Evolutionary conservation across 2,888 invertebrate species (phyloP).

Genomic region (Habrosyne pyritoides): DNA sequence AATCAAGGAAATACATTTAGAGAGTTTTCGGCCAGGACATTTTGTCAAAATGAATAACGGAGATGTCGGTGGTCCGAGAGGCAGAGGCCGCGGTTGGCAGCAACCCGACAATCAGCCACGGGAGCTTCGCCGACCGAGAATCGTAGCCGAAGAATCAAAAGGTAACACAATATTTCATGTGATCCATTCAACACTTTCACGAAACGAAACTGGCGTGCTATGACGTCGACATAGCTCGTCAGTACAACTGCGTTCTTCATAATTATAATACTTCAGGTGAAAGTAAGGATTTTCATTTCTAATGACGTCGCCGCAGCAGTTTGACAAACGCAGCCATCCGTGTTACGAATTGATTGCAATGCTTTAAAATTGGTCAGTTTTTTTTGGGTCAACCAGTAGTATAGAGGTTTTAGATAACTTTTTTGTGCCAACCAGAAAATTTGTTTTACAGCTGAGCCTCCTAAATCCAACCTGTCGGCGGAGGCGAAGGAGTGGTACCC

Average conservation of each 20-base stretch:
- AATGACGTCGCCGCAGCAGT: slow-evolving; percentile 67
- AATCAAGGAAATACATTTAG: slow-evolving; percentile 43
- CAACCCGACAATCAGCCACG: slow-evolving; percentile 74
- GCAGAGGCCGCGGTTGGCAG: slow-evolving; percentile 80
- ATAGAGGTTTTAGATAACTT: slow-evolving; percentile 9
- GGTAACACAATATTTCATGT: slow-evolving; percentile 45
- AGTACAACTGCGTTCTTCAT: slow-evolving; percentile 58
- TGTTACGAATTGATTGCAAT: slow-evolving; percentile 36
- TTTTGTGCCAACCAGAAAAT: slow-evolving; percentile 18
- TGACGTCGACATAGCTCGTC: slow-evolving; percentile 61
- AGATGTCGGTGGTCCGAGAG: slow-evolving; percentile 76
- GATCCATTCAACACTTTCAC: slow-evolving; percentile 46
- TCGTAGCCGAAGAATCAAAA: slow-evolving; percentile 62
- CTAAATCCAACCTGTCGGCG: slow-evolving; percentile 79
- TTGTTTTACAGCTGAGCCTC: slow-evolving; percentile 54
- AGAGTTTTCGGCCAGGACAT: slow-evolving; percentile 41
- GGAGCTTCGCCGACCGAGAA: slow-evolving; percentile 75
- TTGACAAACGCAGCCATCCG: slow-evolving; percentile 59
- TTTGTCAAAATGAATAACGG: slow-evolving; percentile 80
- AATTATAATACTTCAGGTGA: slow-evolving; percentile 70
- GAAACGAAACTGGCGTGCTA: slow-evolving; percentile 37
- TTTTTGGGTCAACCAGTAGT: slow-evolving; percentile 39
- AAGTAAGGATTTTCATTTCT: slow-evolving; percentile 77
- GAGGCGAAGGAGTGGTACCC: slow-evolving; percentile 86
- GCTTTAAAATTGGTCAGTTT: slow-evolving; percentile 29